Conservation (phyloP, 37 sponge, comb jelly and placozoan genomes). For the Spongilla lacustris region DNA sequence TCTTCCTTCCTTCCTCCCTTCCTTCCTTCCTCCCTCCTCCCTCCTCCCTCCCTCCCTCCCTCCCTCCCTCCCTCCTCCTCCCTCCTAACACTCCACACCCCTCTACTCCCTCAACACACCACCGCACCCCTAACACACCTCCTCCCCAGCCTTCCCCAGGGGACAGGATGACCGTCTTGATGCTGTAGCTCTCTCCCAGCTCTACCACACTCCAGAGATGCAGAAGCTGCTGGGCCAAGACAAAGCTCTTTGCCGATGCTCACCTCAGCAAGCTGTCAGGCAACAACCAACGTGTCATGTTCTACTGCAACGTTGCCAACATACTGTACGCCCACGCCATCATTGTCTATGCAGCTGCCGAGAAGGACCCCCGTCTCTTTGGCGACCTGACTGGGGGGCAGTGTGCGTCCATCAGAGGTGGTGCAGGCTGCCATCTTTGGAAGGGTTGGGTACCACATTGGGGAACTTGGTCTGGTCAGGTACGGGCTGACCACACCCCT, state of each 20-base stretch:
- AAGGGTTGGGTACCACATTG: conserved; percentile 68
- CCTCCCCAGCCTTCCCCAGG: background rate
- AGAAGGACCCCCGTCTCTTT: background rate
- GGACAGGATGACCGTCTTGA: conserved; percentile 28
- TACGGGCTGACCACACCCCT: background rate
- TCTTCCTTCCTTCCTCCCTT: too few relatives aligned
- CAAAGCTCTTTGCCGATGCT: conserved; percentile 35
- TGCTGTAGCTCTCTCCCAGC: conserved; percentile 17
- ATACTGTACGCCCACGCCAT: conserved; percentile 69
- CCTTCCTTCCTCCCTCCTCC: too few relatives aligned
- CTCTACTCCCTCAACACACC: background rate
- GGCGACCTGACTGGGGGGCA: background rate
- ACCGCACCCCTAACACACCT: background rate
- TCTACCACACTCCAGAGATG: conserved; percentile 37
- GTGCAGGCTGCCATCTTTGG: conserved; percentile 26
- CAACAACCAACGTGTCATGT: conserved; percentile 46
- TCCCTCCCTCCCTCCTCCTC: too few relatives aligned
- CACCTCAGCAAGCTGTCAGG: conserved; percentile 49
- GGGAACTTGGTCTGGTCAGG: conserved; percentile 82
- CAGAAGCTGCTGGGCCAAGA: conserved; percentile 28
- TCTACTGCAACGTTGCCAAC: conserved; percentile 81
- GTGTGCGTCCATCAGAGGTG: background rate
- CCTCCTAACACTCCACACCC: background rate
- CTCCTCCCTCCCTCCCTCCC: too few relatives aligned
- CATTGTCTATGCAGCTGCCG: conserved; percentile 30